Conservation (phyloP, 2,797 vertebrate species). For the Monodelphis domestica region DNA sequence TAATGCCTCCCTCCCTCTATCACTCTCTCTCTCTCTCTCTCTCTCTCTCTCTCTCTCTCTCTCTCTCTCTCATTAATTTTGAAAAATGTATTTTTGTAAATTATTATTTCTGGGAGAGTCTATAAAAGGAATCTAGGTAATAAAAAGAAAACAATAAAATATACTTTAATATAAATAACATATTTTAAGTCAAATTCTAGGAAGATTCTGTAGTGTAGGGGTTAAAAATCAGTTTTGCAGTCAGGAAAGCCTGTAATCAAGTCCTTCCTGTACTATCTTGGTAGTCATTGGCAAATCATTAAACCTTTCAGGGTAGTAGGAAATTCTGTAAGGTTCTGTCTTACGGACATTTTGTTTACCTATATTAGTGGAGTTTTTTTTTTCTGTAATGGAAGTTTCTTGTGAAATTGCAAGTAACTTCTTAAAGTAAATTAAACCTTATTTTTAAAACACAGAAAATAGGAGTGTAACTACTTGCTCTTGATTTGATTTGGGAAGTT, state of each 20-base stretch:
- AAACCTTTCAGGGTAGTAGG: not conserved
- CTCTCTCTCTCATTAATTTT: not conserved
- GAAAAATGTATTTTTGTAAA: not conserved
- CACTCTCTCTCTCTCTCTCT: no score
- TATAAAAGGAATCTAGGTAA: no score
- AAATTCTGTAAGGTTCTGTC: not conserved
- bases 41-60: no score
- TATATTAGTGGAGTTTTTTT: not conserved
- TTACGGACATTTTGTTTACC: not conserved
- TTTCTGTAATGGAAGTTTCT: not conserved
- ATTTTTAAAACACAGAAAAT: not conserved
- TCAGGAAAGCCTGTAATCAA: not conserved
- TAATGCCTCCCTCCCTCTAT: not conserved
- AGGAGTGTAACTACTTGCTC: fast-evolving
- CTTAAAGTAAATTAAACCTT: not conserved
- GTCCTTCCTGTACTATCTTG: not conserved
- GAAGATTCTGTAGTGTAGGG: not conserved
- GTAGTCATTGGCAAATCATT: not conserved
- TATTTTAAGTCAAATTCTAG: no score
- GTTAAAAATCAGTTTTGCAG: not conserved
- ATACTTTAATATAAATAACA: no score
- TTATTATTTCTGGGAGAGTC: not conserved
- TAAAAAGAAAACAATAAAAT: no score
- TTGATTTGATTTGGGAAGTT: not conserved
- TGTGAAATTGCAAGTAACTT: not conserved